A percentile compares a stretch with the other conserved stretches of the same genome.
phyloP scores from a whole-genome alignment of 2,888 invertebrate species.

The Lepeophtheirus nordmannii region DNA sequence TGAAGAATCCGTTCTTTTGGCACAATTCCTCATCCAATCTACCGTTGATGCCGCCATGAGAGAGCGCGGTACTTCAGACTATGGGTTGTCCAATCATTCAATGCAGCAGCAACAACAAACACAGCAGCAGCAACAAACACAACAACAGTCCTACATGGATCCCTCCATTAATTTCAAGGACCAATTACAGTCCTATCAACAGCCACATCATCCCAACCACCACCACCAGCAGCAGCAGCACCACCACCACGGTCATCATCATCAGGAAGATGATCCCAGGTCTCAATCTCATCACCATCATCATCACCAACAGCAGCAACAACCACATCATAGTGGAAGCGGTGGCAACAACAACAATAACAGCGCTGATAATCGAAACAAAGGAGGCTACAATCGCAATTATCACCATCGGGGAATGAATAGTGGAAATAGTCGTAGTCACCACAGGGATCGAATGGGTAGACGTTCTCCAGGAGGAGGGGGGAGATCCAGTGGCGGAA shows the following conservation, averaged over 20 bases:
- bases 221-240: not conserved
- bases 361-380: not conserved
- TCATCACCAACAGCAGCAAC: not conserved
- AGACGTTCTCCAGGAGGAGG: conserved; percentile 11
- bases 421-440: not conserved
- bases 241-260: not conserved
- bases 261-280: not conserved
- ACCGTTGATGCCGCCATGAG: conserved; percentile 11
- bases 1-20: conserved; percentile 17
- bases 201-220: not conserved
- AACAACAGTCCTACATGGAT: not conserved
- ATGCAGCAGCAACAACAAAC: not conserved
- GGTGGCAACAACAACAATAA: not conserved
- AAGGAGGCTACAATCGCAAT: not conserved
- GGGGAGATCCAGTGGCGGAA: not conserved
- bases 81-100: not conserved
- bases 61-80: not conserved
- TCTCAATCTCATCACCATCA: not conserved
- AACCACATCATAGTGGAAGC: not conserved
- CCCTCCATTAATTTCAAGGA: not conserved
- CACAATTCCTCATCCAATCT: conserved; percentile 23
- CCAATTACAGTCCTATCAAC: not conserved
- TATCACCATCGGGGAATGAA: not conserved
- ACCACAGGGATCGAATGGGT: conserved; percentile 3
- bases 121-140: not conserved